Base-by-base conservation (phyloP, 2,113 vertebrate species). In the Motacilla tschutschensis region DNA sequence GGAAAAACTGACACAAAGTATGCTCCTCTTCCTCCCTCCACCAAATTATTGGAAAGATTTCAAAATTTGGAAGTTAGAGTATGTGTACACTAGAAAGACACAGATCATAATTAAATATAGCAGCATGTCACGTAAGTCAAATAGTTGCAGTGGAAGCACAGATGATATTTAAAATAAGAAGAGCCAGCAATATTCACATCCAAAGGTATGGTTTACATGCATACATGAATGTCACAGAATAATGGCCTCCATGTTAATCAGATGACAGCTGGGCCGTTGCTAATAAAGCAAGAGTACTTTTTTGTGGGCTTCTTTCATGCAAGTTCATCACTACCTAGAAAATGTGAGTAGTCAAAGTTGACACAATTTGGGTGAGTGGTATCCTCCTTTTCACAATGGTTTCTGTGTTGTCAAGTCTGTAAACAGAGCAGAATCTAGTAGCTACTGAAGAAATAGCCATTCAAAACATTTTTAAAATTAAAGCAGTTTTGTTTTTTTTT, bases 1-100 rank as follows among this genome's bases (percentile, higher is more conserved):
- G 57, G 48, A 65, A 74, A 67, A 25, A 63, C 20, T 70, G 47
- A 35, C 4, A 38, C 2, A 16, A 9, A 67, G 7, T 9, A n/a
- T 4, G 0, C 10, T 78, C 11, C 20, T 78, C 17, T 66, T 78
- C 8, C 15, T 8, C 8, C 8, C 2, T 14, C 16, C 0, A 0
- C 7, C 54, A n/a, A 77, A 51, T 58, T 5, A 51, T 22, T 74
- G 19, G 44, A 83, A 83, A 51, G 8, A 59, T 66, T 79, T 79
- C 3, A 76, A 48, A 54, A 87, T 66, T 24, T 53, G 29, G 5
- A 58, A 55, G 31, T 81, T 86, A 70, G 81, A 79, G 16, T 29
- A 12, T 13, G 3, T 40, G 8, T 36, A 5, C 38, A 35, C 2
- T 43, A 70, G 53, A 78, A 73, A 15, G 29, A 28, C 31, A 54